These are phyloP conservation scores for Palythoa caribaeorum DNA, from an alignment of 92 coral and sea anemone species.

Conservation along the genomic window DNA sequence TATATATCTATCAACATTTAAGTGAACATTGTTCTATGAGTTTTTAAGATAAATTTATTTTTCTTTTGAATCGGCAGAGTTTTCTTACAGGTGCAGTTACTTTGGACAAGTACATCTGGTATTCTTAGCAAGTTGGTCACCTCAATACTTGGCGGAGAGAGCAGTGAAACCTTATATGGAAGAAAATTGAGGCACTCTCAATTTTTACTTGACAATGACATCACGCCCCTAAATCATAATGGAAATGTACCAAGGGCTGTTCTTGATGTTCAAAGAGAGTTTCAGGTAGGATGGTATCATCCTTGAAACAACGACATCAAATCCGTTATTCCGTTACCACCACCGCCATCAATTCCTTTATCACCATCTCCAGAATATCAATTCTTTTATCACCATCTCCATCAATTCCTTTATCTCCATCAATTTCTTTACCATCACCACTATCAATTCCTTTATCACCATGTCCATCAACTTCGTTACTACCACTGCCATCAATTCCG, in stretches of 20 bases:
- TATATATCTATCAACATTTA: no score
- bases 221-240: slow-evolving; percentile 23
- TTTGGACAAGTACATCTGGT: not conserved
- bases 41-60: not conserved
- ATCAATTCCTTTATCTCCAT: no score
- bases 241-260: slow-evolving; percentile 25
- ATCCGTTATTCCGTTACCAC: no score
- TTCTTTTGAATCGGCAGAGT: not conserved
- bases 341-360: no score
- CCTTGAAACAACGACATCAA: not conserved
- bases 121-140: not conserved
- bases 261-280: not conserved
- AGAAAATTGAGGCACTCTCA: slow-evolving; percentile 4
- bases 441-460: no score
- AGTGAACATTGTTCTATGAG: no score
- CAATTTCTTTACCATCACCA: no score
- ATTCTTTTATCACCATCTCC: no score
- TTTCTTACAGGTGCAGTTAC: not conserved
- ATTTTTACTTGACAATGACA: slow-evolving; percentile 27
- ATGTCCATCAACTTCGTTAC: no score
- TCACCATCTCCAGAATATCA: no score
- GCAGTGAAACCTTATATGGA: slow-evolving; percentile 1
- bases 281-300: slow-evolving; percentile 10
- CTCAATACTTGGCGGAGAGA: not conserved
- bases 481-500: no score